phyloP scores from a whole-genome alignment of 2,797 vertebrate genomes.

The Phylloscopus collybita region DNA sequence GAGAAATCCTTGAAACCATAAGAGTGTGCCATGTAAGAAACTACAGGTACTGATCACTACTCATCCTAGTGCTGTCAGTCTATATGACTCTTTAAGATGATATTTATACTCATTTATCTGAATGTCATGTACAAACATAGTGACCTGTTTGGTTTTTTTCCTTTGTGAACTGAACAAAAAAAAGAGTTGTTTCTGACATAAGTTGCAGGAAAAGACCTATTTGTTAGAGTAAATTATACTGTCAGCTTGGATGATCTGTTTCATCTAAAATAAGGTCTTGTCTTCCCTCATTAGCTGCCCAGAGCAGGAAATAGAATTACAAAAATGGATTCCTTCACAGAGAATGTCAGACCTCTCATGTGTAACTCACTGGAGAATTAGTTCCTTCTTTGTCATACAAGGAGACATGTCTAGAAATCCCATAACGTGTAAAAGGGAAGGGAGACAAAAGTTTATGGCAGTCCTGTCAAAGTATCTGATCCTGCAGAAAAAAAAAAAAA shows the following conservation, averaged over 20 bases:
- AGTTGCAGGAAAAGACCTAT: neutral
- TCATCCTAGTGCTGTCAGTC: neutral
- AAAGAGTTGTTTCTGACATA: neutral
- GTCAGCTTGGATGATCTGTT: neutral
- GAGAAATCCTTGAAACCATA: neutral
- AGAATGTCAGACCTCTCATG: neutral
- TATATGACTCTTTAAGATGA: neutral
- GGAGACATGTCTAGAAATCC: neutral
- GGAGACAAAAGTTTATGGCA: neutral
- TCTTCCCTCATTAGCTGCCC: neutral
- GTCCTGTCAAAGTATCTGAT: neutral
- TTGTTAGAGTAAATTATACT: neutral
- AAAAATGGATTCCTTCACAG: neutral
- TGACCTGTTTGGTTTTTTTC: rapidly evolving
- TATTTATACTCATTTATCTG: neutral
- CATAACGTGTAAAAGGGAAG: neutral
- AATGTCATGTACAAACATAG: neutral
- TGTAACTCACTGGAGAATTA: neutral
- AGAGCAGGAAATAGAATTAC: neutral
- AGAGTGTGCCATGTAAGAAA: neutral
- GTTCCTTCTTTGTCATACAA: neutral
- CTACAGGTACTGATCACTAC: neutral
- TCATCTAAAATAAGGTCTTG: neutral
- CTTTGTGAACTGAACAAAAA: neutral
- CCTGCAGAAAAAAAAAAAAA: neutral